These are phyloP conservation scores for Calidris pugnax DNA, from an alignment of 2,113 vertebrate genomes.

Conservation along the genomic window DNA sequence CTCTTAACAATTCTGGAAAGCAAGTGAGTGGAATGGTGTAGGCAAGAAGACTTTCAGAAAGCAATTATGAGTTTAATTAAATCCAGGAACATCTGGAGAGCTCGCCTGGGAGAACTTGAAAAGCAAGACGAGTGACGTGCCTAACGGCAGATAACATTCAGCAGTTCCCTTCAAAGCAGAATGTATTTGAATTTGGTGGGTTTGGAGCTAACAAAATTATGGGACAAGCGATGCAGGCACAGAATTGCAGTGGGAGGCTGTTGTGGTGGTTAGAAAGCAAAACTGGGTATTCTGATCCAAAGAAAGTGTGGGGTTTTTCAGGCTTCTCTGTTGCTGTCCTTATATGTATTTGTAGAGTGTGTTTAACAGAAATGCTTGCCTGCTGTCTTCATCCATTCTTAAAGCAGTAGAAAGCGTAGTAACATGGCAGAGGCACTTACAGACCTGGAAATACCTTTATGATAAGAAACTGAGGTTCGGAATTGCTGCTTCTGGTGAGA, in stretches of 20 bases:
- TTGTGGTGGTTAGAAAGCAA: not conserved
- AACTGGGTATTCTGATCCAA: not conserved
- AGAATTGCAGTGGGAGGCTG: not conserved
- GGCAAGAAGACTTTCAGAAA: constrained; percentile 5
- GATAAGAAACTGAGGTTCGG: not conserved
- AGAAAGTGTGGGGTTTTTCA: not conserved
- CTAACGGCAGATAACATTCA: not conserved
- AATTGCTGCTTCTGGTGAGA: not conserved
- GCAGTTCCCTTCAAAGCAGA: not conserved
- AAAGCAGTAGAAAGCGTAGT: not conserved
- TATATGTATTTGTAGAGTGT: not conserved
- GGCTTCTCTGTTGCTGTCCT: not conserved
- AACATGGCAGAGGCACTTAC: not conserved
- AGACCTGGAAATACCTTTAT: not conserved
- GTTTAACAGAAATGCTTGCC: not conserved
- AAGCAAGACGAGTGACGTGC: not conserved
- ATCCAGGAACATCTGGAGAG: constrained; percentile 34
- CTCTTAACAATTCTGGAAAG: not conserved
- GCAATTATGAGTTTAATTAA: constrained; percentile 35
- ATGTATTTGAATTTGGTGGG: not conserved
- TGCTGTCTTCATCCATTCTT: not conserved
- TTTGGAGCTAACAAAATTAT: not conserved
- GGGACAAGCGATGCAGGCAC: not conserved
- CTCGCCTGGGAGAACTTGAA: constrained; percentile 29
- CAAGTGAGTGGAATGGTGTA: not conserved